phyloP scores from a whole-genome alignment of 2,888 invertebrate species.

The Cantharis lateralis region DNA sequence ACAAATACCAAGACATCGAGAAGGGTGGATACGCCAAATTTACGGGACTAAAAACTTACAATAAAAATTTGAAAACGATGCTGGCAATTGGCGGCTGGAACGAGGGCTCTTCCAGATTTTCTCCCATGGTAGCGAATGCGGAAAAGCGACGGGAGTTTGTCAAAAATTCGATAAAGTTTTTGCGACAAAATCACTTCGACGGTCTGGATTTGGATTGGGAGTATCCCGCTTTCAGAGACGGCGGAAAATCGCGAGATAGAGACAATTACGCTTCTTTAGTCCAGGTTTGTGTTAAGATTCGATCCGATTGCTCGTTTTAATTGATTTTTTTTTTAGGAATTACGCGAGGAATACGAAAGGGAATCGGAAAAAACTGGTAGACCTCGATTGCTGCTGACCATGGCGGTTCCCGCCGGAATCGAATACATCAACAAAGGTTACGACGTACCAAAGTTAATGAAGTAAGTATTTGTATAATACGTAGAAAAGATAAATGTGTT shows the following conservation, averaged over 20 bases:
- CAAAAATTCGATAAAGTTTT: constrained; percentile 82
- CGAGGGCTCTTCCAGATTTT: constrained; percentile 86
- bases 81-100: constrained; percentile 94
- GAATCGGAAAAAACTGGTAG: constrained; percentile 85
- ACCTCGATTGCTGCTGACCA: constrained; percentile 78
- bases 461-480: constrained; percentile 60
- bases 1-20: constrained; percentile 94
- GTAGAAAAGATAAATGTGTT: not conserved
- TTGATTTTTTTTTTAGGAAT: constrained; percentile 61
- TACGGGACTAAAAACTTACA: constrained; percentile 89
- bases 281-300: constrained; percentile 57
- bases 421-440: constrained; percentile 94
- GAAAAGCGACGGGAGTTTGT: constrained; percentile 80
- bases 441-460: constrained; percentile 84
- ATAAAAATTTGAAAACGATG: constrained; percentile 87
- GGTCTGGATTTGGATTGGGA: constrained; percentile 94
- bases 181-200: constrained; percentile 90
- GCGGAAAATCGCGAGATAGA: constrained; percentile 78
- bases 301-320: not conserved
- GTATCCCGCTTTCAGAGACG: constrained; percentile 82
- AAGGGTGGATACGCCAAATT: constrained; percentile 96
- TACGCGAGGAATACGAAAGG: constrained; percentile 85
- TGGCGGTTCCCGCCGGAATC: constrained; percentile 93
- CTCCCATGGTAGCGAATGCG: constrained; percentile 82
- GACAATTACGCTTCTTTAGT: constrained; percentile 88